These are phyloP conservation scores for Antechinus flavipes DNA, from an alignment of 2,113 vertebrate genomes.

Conservation along the genomic window DNA sequence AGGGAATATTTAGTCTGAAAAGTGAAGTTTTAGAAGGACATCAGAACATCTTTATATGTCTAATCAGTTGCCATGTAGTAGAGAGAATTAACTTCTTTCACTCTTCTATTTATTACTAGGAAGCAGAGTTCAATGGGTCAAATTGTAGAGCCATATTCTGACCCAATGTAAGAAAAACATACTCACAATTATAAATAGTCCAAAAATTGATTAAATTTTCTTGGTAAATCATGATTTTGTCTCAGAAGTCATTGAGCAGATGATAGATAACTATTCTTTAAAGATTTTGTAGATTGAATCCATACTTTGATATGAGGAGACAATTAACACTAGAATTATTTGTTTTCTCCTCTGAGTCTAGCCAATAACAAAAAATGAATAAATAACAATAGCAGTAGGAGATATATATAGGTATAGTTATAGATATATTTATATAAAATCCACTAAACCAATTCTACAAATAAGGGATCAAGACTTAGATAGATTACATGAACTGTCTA, in stretches of 20 bases:
- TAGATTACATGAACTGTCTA: not conserved
- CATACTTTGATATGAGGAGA: not conserved
- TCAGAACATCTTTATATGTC: not conserved
- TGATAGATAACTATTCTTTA: not conserved
- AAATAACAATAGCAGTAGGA: not conserved
- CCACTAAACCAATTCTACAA: not conserved
- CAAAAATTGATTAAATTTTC: not conserved
- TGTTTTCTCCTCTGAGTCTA: not conserved
- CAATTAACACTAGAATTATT: not conserved
- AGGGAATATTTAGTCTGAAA: not conserved
- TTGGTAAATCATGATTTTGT: not conserved
- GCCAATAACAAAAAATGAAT: not conserved
- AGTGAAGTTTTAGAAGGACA: not conserved
- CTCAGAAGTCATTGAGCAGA: not conserved
- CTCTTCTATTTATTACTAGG: not conserved
- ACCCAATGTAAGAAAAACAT: not conserved
- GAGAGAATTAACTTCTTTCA: not conserved
- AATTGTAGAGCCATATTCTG: not conserved
- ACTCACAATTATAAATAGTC: not conserved
- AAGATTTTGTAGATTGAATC: no score
- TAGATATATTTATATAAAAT: not conserved
- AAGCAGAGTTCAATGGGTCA: no score
- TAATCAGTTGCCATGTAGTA: not conserved
- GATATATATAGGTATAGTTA: no score
- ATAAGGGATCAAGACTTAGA: not conserved